Evolutionary conservation across 1,140 invertebrate species (phyloP).

Genomic region (Anoplolepis gracilipes): DNA sequence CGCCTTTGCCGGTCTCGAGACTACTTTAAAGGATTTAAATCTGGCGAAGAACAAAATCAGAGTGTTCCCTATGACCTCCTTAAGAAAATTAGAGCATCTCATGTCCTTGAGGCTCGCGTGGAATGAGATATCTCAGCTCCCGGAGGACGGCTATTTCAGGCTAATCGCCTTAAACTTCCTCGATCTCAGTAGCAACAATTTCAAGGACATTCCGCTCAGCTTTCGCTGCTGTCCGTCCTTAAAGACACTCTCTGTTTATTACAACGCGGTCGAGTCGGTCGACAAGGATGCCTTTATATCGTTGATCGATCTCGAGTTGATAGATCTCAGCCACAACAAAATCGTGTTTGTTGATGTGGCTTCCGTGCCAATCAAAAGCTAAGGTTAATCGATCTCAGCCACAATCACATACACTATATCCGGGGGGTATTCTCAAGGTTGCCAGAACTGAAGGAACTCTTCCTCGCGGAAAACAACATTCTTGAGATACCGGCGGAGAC

Average conservation of each 20-base stretch:
- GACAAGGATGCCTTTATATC: conserved; percentile 92
- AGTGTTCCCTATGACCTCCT: conserved; percentile 92
- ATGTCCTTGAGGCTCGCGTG: conserved; percentile 92
- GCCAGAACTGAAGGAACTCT: conserved; percentile 92
- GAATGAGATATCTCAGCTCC: conserved; percentile 92
- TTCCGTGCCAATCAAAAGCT: conserved; percentile 92
- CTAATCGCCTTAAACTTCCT: conserved; percentile 91
- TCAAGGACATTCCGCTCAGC: conserved; percentile 90
- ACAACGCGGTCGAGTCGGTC: conserved; percentile 92
- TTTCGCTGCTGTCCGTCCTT: conserved; percentile 93
- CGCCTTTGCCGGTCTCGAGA: conserved; percentile 93
- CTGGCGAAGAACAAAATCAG: conserved; percentile 94
- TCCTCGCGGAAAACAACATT: conserved; percentile 96
- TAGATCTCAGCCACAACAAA: conserved; percentile 96
- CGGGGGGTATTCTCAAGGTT: conserved; percentile 93
- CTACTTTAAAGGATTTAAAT: conserved; percentile 92
- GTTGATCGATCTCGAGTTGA: conserved; percentile 91
- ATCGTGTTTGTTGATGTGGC: conserved; percentile 90
- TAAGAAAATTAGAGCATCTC: conserved; percentile 91
- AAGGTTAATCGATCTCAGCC: conserved; percentile 93
- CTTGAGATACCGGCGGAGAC: conserved; percentile 93
- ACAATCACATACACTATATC: conserved; percentile 95
- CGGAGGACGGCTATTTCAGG: conserved; percentile 90
- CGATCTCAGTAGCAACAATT: conserved; percentile 95
- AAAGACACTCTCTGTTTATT: conserved; percentile 92